Percentiles rank a stretch among this genome's conserved stretches.
Conservation (phyloP, 2,113 vertebrate species). For the Copsychus sechellarum region DNA sequence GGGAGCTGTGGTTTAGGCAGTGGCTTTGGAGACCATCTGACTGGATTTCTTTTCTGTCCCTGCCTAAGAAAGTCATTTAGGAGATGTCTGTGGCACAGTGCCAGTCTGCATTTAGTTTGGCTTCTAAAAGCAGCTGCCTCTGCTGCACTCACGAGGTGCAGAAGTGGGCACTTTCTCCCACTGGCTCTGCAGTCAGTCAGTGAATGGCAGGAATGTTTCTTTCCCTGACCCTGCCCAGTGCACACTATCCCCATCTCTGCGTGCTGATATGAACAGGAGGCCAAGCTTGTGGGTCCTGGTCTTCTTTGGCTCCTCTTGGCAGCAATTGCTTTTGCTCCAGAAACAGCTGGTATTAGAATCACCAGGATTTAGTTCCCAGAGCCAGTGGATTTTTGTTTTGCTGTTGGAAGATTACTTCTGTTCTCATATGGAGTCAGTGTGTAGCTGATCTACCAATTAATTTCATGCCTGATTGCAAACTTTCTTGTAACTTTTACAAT, state of each 20-base stretch:
- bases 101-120: neutral
- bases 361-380: neutral
- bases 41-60: neutral
- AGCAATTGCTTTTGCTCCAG: neutral
- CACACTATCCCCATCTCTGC: neutral
- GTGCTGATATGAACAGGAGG: neutral
- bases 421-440: neutral
- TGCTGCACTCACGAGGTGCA: neutral
- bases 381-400: neutral
- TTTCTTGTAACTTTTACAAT: neutral
- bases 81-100: neutral
- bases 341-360: neutral
- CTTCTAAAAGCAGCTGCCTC: neutral
- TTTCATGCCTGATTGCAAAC: neutral
- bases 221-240: neutral
- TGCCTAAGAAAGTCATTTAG: neutral
- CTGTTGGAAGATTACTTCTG: neutral
- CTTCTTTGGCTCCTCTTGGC: neutral
- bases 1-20: neutral
- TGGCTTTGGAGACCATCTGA: constrained; percentile 13
- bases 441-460: neutral
- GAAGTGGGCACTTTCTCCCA: neutral
- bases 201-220: neutral
- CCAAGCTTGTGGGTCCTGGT: accelerated
- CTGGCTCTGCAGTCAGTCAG: neutral